These are phyloP conservation scores for Mercenaria mercenaria DNA, from an alignment of 1,140 invertebrate species.

Conservation along the genomic window DNA sequence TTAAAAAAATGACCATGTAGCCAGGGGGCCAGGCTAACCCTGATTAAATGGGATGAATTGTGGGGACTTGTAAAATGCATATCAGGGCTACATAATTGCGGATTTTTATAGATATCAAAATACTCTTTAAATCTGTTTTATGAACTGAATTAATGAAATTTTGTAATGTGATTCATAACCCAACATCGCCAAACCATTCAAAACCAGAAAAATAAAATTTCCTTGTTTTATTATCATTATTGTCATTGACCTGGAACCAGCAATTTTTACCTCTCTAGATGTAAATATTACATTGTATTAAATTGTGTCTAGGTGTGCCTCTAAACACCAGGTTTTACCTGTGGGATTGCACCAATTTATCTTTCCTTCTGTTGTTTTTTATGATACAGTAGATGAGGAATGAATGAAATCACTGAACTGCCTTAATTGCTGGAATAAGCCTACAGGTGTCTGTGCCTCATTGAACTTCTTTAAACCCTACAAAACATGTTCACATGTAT, in stretches of 20 bases:
- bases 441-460: not conserved
- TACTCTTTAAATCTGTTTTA: too few relatives aligned
- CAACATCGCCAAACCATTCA: not conserved
- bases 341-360: not conserved
- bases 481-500: not conserved
- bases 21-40: too few relatives aligned
- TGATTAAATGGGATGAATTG: too few relatives aligned
- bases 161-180: not conserved
- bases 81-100: too few relatives aligned
- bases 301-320: not conserved
- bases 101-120: too few relatives aligned
- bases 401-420: not conserved
- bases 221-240: not conserved
- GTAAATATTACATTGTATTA: not conserved
- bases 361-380: conserved; percentile 6
- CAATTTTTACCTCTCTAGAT: not conserved
- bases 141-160: not conserved
- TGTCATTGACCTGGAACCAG: not conserved
- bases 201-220: conserved; percentile 9
- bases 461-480: not conserved
- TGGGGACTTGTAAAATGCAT: too few relatives aligned
- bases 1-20: too few relatives aligned
- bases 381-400: not conserved
- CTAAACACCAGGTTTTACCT: not conserved
- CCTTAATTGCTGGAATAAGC: not conserved